A percentile compares a stretch with the other conserved stretches of the same genome.
Conservation (phyloP, 2,113 vertebrate species). For the Mus spicilegus region DNA sequence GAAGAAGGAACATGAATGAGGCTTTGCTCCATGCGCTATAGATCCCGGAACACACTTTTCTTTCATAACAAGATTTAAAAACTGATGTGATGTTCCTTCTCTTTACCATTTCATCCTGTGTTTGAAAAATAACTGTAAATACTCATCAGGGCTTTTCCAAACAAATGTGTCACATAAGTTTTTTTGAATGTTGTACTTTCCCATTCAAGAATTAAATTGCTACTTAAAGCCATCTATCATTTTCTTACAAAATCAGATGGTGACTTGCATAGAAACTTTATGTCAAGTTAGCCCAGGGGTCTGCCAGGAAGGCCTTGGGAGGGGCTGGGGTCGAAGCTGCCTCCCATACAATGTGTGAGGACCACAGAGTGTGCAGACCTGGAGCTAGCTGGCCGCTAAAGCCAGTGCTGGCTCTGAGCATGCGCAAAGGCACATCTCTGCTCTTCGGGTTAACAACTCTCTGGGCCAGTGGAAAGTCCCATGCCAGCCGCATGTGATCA, state of each 20-base stretch:
- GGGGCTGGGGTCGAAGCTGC: background rate
- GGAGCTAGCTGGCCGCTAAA: background rate
- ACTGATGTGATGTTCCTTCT: background rate
- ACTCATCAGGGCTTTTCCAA: background rate
- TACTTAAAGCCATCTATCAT: background rate
- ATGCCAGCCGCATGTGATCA: background rate
- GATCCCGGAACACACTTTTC: background rate
- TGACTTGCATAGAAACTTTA: background rate
- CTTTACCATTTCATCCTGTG: background rate
- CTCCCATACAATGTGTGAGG: background rate
- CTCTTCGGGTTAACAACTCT: background rate
- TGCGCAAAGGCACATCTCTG: background rate
- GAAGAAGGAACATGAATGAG: background rate
- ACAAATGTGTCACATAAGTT: background rate
- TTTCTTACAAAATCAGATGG: background rate
- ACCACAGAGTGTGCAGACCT: background rate
- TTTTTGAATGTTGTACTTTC: background rate
- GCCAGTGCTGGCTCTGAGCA: background rate
- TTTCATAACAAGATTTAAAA: background rate
- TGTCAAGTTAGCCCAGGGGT: background rate
- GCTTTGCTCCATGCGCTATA: too few relatives aligned
- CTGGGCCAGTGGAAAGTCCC: background rate
- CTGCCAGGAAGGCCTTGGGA: background rate
- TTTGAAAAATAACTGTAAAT: conserved; percentile 16
- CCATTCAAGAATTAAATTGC: background rate